Evolutionary conservation across 2,888 invertebrate species (phyloP), one percentile per base, ranked within the genome.

Genomic region (Sarcophaga rosellei): DNA sequence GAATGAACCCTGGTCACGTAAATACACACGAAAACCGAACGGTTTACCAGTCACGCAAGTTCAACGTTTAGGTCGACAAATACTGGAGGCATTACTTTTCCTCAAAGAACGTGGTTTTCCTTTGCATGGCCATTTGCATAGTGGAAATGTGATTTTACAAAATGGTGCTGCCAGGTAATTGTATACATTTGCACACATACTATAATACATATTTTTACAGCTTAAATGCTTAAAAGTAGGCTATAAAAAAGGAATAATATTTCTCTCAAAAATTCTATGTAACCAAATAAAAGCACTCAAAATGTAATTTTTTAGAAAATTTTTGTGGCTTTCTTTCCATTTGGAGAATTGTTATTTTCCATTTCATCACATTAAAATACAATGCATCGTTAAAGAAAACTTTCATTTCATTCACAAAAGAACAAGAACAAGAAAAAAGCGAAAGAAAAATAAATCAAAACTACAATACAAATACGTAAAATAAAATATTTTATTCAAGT

Each of bases 131-230:
- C 97, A 98, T 93, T 94, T 98, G 88, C 98, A 98, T 93, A 96
- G 97, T 76, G 98, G 98, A 61, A 98, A 98, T 93, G 96, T 98
- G 44, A 96, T 98, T 88, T 95, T 98, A 63, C 98, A 98, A 91
- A 98, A 98, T 92, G 98, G 98, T 23, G 97, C 97, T 1, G 98
- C 98, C 72, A 95, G 98, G 96, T 96, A 90, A 92, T 75, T 57
- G 12, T 3, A 44, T 53, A 5, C 1, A 3, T 8, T 35, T 35
- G 1, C 2, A 35, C 8, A 35, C 35, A 35, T n/a, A n/a, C n/a
- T n/a, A n/a, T n/a, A n/a, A n/a, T n/a, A n/a, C n/a, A n/a, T 10
- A 35, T 35, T 35, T 35, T 1, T 35, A 10, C 10, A 35, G 35
- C 10, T 21, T 35, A 53, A 45, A 15, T 35, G 53, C 73, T 77